Base-by-base conservation (phyloP, 2,797 vertebrate genomes). In the Sphenodon punctatus region DNA sequence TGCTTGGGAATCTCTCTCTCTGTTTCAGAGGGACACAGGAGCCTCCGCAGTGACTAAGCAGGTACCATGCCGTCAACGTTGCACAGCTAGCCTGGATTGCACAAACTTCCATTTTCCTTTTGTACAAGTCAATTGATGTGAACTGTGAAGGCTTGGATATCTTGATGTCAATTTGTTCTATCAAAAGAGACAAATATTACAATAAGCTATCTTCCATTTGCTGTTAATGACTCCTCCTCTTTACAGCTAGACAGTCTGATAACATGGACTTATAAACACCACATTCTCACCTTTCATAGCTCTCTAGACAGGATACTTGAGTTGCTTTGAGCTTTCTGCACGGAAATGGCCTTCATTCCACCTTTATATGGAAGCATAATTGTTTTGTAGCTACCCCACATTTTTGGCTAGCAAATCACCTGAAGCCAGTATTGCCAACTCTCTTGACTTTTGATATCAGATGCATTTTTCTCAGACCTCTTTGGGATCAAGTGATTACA, bases 11-110 rank as follows among this genome's bases (percentile, higher is more conserved):
- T 97, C 96, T 98, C 77, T 97, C 95, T 98, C 97, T 99, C 96
- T 99, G 95, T 99, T 99, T 94, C 98, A 99, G 98, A 98, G 97
- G 97, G 96, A 98, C 98, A 95, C 97, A 97, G 96, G 98, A 99
- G 94, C 95, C 97, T 96, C 94, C 97, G 96, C 97, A 98, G 95
- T 99, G 98, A 99, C 96, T 94, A 93, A 94, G 95, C 97, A 99
- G 98, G 98, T 99, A 99, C 92, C 96, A 96, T 94, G 97, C 95
- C 91, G 95, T 95, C 94, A 91, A 95, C 93, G 93, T 94, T 90
- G 93, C 91, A n/a, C n/a, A 82, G 94, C 91, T 95, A 85, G 88
- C 92, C 94, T 92, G 91, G 94, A 81, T 89, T 69, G 78, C 67
- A 81, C 84, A 89, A 72, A 91, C 78, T 87, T 84, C 74, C 43